A percentile compares a stretch with the other conserved stretches of the same genome.
These are phyloP conservation scores for Agrenia bidenticulata DNA, from an alignment of 2,888 invertebrate genomes.

Conservation along the genomic window DNA sequence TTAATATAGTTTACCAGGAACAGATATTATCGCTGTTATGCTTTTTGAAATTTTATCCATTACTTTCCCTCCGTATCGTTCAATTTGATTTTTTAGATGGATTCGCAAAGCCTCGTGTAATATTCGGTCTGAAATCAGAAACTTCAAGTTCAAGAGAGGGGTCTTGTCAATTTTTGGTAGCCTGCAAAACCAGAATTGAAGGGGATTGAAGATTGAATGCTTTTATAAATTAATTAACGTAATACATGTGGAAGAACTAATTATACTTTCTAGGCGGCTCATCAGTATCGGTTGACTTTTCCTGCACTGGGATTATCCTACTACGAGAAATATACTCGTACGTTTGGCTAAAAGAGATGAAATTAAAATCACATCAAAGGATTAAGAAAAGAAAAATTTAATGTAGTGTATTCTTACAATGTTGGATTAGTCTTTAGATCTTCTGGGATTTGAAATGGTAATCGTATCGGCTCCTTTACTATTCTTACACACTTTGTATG, in stretches of 20 bases:
- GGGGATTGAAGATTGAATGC: too few relatives aligned
- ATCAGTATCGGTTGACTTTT: not conserved
- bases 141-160: not conserved
- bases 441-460: not conserved
- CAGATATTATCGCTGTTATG: not conserved
- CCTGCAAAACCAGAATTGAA: too few relatives aligned
- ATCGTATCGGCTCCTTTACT: not conserved
- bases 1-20: not conserved
- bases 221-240: not conserved
- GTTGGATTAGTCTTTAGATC: not conserved
- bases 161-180: conserved; percentile 9
- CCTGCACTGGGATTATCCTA: not conserved
- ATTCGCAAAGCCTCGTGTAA: too few relatives aligned
- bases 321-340: not conserved
- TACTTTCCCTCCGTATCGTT: conserved; percentile 2
- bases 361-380: not conserved
- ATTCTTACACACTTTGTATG: not conserved
- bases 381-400: not conserved
- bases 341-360: not conserved
- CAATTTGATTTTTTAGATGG: not conserved
- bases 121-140: not conserved
- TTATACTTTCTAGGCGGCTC: conserved; percentile 2
- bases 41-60: not conserved
- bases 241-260: not conserved
- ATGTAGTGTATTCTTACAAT: not conserved